A percentile compares a stretch with the other conserved stretches of the same genome.
These are phyloP conservation scores for Meteorus colon DNA, from an alignment of 2,888 invertebrate species.

Conservation along the genomic window DNA sequence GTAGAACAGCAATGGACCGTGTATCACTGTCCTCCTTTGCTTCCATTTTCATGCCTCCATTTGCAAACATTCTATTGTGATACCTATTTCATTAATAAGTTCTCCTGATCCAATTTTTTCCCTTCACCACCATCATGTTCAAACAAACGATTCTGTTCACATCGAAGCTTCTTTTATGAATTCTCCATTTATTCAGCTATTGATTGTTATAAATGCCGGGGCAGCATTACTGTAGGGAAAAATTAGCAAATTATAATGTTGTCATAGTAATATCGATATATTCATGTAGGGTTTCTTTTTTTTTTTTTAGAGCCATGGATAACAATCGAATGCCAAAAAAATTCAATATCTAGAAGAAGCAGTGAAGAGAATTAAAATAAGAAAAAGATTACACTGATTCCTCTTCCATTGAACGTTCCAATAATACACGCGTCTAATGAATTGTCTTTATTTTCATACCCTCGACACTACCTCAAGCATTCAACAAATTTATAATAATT, in stretches of 20 bases:
- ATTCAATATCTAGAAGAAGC: too few species aligned
- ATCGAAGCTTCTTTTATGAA: too few species aligned
- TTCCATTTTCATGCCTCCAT: constrained; percentile 28
- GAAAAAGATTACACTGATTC: too few species aligned
- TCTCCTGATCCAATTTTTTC: not conserved
- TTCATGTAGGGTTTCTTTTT: not conserved
- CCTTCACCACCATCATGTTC: not conserved
- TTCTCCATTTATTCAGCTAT: not conserved
- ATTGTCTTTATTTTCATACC: too few species aligned
- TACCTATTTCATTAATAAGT: constrained; percentile 10
- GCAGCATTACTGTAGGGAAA: not conserved
- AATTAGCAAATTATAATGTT: not conserved
- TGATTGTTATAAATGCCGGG: not conserved
- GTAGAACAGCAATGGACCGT: constrained; percentile 44
- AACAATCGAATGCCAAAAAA: not conserved
- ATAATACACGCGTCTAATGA: too few species aligned
- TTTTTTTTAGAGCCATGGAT: not conserved
- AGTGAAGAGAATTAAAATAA: too few species aligned
- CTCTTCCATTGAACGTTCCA: too few species aligned
- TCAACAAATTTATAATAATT: constrained; percentile 1
- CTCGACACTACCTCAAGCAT: too few species aligned
- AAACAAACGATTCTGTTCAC: not conserved
- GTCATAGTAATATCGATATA: not conserved
- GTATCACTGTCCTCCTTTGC: constrained; percentile 38
- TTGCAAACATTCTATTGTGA: constrained; percentile 11